Evolutionary conservation across 2,113 vertebrate genomes (phyloP).

Genomic region (Pseudorhombus dupliciocellatus): DNA sequence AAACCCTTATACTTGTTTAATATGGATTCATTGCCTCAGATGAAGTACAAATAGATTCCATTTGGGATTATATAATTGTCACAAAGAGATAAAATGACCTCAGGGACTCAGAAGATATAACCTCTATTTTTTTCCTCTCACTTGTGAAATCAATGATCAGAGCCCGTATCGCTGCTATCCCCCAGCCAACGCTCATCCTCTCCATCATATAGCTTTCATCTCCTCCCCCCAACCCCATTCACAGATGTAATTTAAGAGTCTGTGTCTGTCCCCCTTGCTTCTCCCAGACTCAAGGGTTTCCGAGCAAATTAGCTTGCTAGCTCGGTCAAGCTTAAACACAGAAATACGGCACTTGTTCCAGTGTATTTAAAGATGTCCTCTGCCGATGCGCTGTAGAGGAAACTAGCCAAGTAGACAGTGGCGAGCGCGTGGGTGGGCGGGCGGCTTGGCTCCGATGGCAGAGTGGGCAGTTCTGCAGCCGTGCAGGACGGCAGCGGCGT

Average conservation of each 20-base stretch:
- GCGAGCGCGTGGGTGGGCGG: constrained; percentile 2
- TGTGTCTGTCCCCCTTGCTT: constrained; percentile 70
- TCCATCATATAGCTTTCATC: constrained; percentile 14
- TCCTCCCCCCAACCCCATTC: constrained; percentile 52
- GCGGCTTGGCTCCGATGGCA: constrained; percentile 18
- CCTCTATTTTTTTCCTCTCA: constrained; percentile 26
- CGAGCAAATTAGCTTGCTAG: constrained; percentile 81
- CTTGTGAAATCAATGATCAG: constrained; percentile 39
- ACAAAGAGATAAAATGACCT: constrained; percentile 23
- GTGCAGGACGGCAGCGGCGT: constrained; percentile 40
- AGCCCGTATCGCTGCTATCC: constrained; percentile 26
- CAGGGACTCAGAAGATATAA: neutral
- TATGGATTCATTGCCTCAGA: neutral
- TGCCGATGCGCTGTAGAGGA: constrained; percentile 61
- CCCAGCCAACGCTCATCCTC: constrained; percentile 9
- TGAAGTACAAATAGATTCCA: constrained; percentile 7
- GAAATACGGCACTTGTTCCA: constrained; percentile 73
- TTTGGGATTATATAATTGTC: constrained; percentile 9
- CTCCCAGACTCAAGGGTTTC: constrained; percentile 79
- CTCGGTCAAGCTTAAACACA: constrained; percentile 83
- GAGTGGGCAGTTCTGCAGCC: constrained; percentile 34
- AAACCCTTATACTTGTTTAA: constrained; percentile 12
- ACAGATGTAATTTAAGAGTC: constrained; percentile 78
- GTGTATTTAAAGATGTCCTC: constrained; percentile 80
- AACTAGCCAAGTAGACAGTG: constrained; percentile 44